These are phyloP conservation scores for Pseudomugil gertrudae DNA, from an alignment of 2,797 vertebrate genomes.

Conservation along the genomic window DNA sequence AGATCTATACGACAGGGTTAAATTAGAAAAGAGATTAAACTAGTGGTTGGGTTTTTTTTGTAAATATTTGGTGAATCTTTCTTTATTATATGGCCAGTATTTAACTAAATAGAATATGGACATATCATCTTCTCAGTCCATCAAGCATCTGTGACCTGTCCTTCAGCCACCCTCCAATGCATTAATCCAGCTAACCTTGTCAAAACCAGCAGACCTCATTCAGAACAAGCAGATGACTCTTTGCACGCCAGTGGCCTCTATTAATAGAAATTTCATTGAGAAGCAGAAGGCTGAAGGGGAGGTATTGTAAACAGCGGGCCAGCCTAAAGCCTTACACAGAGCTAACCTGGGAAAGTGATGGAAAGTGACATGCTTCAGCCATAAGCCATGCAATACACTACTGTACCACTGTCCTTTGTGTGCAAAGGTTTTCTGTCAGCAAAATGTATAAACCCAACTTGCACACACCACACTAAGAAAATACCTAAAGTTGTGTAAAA, in stretches of 20 bases:
- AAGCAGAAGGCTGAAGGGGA: slow-evolving; percentile 79
- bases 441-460: neutral
- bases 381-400: slow-evolving; percentile 57
- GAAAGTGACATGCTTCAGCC: slow-evolving; percentile 72
- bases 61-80: slow-evolving; percentile 72
- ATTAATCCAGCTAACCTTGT: slow-evolving; percentile 83
- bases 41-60: slow-evolving; percentile 61
- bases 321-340: slow-evolving; percentile 72
- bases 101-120: slow-evolving; percentile 66
- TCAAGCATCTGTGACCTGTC: slow-evolving; percentile 68
- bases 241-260: slow-evolving; percentile 75
- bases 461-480: slow-evolving; percentile 16
- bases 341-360: slow-evolving; percentile 78
- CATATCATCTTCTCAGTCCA: slow-evolving; percentile 70
- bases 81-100: slow-evolving; percentile 66
- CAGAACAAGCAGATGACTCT: slow-evolving; percentile 83
- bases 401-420: slow-evolving; percentile 40
- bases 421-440: slow-evolving; percentile 38
- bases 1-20: slow-evolving; percentile 51
- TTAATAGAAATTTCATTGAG: slow-evolving; percentile 85
- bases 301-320: slow-evolving; percentile 79
- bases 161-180: slow-evolving; percentile 63
- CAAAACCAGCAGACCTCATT: slow-evolving; percentile 81
- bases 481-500: slow-evolving; percentile 42
- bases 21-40: slow-evolving; percentile 64